A percentile compares a stretch with the other conserved stretches of the same genome.
Evolutionary conservation across 2,888 invertebrate genomes (phyloP).

Genomic region (Anoplius nigerrimus): DNA sequence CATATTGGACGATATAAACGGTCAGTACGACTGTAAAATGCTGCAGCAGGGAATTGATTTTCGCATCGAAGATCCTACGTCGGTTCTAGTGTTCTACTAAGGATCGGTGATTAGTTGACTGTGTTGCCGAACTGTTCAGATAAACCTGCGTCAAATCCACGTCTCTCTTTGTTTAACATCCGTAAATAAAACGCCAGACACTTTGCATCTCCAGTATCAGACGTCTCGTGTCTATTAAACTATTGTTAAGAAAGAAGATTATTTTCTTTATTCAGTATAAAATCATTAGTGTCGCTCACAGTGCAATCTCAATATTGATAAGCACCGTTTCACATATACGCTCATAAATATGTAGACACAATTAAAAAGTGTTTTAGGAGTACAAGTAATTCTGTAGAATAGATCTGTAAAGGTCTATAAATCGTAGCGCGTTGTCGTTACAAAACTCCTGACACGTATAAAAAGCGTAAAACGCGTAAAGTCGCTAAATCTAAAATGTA

Average conservation of each 20-base stretch:
- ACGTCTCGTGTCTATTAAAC: slow-evolving; percentile 3
- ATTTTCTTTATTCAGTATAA: slow-evolving; percentile 20
- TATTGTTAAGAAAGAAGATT: too few relatives aligned
- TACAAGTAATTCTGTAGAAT: too few relatives aligned
- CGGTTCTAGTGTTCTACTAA: slow-evolving; percentile 61
- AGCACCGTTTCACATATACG: too few relatives aligned
- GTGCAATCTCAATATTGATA: too few relatives aligned
- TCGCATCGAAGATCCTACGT: slow-evolving; percentile 69
- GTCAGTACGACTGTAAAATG: slow-evolving; percentile 67
- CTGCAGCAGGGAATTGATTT: slow-evolving; percentile 70
- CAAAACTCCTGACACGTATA: background rate
- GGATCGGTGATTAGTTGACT: background rate
- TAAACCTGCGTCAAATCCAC: slow-evolving; percentile 20
- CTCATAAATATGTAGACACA: too few relatives aligned
- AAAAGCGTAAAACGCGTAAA: slow-evolving; percentile 18
- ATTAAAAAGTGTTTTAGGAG: too few relatives aligned
- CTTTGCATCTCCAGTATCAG: slow-evolving; percentile 13
- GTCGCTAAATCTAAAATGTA: slow-evolving; percentile 26
- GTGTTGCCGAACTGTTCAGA: slow-evolving; percentile 15
- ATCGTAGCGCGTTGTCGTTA: background rate
- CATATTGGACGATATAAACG: slow-evolving; percentile 67
- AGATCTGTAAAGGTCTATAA: background rate
- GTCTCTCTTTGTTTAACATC: slow-evolving; percentile 17
- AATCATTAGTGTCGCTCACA: slow-evolving; percentile 2
- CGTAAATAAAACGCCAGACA: slow-evolving; percentile 29